Evolutionary conservation across 2,113 vertebrate genomes (phyloP), one percentile per base, ranked within the genome.

Genomic region (Hassar affinis): DNA sequence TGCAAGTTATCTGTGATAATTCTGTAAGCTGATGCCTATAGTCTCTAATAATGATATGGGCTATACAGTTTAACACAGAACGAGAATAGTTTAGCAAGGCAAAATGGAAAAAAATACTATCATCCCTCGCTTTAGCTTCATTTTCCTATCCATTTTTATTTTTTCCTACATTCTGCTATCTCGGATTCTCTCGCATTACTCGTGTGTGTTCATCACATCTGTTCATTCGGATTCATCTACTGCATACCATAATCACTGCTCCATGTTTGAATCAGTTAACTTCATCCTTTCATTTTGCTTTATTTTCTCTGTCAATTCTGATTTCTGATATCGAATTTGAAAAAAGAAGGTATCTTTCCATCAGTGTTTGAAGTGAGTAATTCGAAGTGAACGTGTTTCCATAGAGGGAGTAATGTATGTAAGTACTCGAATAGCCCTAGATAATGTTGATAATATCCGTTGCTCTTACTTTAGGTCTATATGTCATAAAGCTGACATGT

Each of bases 391-490:
- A 22, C 33, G 18, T 7, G 17, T 38, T 68, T 68, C 33, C 9
- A 68, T 22, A 38, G 18, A 22, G 64, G 18, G 64, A 38, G 64
- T 68, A 38, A 6, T 38, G 64, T 38, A 68, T 68, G 25, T 52
- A 51, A 10, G 27, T 1, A 54, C 20, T 33, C 27, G 33, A 75
- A 51, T 18, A 51, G 17, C 4, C 17, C 27, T 52, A 30, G 14
- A 30, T 71, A 10, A 79, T 66, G n/a, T 15, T 8, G 42, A 77
- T n/a, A n/a, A n/a, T n/a, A 11, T 4, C 4, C 20, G 72, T 68
- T n/a, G 42, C 84, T 82, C 61, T 81, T 79, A 38, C 17, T 27
- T 35, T 51, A 62, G 69, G 56, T 81, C 71, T 62, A 51, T 51
- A 51, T 51, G 12, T 11, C 12, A 62, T 79, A 81, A 51, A 30